phyloP scores from a whole-genome alignment of 1,140 invertebrate genomes.

The Drosophila pseudoananassae region DNA sequence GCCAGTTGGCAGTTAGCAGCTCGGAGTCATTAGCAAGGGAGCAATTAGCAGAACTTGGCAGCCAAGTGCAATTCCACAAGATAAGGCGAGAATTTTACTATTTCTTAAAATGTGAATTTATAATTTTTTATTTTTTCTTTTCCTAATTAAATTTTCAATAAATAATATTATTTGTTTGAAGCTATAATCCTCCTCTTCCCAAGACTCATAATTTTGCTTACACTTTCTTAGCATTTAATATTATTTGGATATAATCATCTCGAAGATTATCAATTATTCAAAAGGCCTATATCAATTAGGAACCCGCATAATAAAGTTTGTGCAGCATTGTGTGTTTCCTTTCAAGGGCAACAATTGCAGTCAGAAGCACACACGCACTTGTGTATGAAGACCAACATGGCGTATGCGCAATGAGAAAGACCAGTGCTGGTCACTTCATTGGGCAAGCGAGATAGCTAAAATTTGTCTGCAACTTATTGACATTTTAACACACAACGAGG shows the following conservation, averaged over 20 bases:
- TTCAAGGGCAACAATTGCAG: slow-evolving; percentile 51
- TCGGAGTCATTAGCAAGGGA: slow-evolving; percentile 54
- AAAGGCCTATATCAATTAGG: slow-evolving; percentile 16
- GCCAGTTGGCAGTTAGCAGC: slow-evolving; percentile 32
- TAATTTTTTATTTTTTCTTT: not conserved
- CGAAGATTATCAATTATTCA: slow-evolving; percentile 14
- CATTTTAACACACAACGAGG: slow-evolving; percentile 49
- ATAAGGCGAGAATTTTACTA: slow-evolving; percentile 11
- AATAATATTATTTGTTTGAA: not conserved
- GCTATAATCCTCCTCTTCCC: not conserved
- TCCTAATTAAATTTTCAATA: not conserved
- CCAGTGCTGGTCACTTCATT: slow-evolving; percentile 6
- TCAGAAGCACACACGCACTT: slow-evolving; percentile 13
- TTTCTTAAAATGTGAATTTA: not conserved
- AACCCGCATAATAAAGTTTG: slow-evolving; percentile 28
- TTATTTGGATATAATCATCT: no score
- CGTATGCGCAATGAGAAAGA: slow-evolving; percentile 69
- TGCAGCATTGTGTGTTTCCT: slow-evolving; percentile 7
- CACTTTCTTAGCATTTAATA: not conserved
- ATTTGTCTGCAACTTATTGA: slow-evolving; percentile 77
- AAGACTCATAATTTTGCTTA: no score
- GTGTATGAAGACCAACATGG: slow-evolving; percentile 36
- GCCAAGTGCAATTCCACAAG: slow-evolving; percentile 31
- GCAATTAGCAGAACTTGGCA: slow-evolving; percentile 56
- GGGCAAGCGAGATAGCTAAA: slow-evolving; percentile 55